A percentile compares a stretch with the other conserved stretches of the same genome.
Conservation (phyloP, 2,113 vertebrate species). For the Mesocricetus auratus region DNA sequence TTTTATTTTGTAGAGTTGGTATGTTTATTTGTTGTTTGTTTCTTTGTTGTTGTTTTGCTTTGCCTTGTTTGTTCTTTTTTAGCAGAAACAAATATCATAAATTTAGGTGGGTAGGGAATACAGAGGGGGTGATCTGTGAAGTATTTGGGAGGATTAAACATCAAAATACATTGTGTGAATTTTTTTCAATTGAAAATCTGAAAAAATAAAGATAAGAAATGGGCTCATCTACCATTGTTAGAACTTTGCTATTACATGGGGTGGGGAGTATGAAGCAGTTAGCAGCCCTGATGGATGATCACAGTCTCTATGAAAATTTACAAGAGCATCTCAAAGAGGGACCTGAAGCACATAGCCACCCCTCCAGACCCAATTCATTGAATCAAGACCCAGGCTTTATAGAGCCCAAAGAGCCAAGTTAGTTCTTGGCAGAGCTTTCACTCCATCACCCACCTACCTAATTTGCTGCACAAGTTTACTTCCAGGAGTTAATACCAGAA, state of each 20-base stretch:
- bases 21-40: neutral
- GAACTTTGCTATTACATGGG: neutral
- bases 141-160: neutral
- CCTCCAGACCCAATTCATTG: neutral
- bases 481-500: neutral
- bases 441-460: neutral
- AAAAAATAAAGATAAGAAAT: neutral
- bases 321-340: neutral
- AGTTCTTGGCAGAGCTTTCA: accelerated
- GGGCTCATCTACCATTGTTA: neutral
- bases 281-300: neutral
- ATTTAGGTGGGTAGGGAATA: neutral
- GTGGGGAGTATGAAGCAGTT: neutral
- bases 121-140: neutral
- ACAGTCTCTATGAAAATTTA: neutral
- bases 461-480: neutral
- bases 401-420: neutral
- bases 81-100: too few species aligned
- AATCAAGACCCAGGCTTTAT: neutral
- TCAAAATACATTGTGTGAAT: neutral
- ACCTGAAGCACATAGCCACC: neutral
- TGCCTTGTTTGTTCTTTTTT: too few species aligned
- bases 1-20: neutral
- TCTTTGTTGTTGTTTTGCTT: neutral
- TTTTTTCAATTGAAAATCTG: neutral